Conservation (phyloP, 2,888 invertebrate species). For the Platypus cylindrus region DNA sequence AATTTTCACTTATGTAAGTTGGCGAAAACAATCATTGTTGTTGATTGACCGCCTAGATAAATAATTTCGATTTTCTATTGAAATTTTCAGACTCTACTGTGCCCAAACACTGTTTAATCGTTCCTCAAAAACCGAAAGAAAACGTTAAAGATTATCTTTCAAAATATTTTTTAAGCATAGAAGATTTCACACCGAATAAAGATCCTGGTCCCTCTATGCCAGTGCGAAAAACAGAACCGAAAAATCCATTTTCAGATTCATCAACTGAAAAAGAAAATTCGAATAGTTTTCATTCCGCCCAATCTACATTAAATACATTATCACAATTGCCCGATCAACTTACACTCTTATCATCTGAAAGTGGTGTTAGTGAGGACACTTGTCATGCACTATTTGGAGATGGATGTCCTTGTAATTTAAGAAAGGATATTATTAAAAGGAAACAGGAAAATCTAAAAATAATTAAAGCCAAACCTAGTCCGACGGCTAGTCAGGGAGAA, state of each 20-base stretch:
- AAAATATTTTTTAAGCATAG: conserved; percentile 9
- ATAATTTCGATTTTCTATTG: no score
- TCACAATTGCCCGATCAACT: neutral
- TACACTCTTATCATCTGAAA: conserved; percentile 10
- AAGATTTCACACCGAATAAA: conserved; percentile 12
- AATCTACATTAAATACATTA: neutral
- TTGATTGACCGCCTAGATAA: no score
- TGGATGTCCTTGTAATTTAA: conserved; percentile 8
- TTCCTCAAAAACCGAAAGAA: conserved; percentile 11
- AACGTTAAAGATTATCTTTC: conserved; percentile 10
- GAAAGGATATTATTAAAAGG: conserved; percentile 1
- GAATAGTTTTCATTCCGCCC: neutral
- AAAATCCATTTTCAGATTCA: no score
- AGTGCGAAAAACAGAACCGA: no score
- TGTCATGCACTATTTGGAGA: conserved; percentile 11
- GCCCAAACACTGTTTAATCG: conserved; percentile 10
- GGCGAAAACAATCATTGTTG: no score
- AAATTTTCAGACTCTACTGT: conserved; percentile 8
- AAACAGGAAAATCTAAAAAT: no score
- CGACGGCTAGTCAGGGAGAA: no score
- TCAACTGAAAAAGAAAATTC: neutral
- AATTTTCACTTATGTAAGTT: no score
- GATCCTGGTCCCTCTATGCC: conserved; percentile 11
- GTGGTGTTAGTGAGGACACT: conserved; percentile 11
- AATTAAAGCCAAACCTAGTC: no score